A percentile compares a stretch with the other conserved stretches of the same genome.
Conservation (phyloP, 37 sponge, comb jelly and placozoan genomes). For the Amphimedon queenslandica region DNA sequence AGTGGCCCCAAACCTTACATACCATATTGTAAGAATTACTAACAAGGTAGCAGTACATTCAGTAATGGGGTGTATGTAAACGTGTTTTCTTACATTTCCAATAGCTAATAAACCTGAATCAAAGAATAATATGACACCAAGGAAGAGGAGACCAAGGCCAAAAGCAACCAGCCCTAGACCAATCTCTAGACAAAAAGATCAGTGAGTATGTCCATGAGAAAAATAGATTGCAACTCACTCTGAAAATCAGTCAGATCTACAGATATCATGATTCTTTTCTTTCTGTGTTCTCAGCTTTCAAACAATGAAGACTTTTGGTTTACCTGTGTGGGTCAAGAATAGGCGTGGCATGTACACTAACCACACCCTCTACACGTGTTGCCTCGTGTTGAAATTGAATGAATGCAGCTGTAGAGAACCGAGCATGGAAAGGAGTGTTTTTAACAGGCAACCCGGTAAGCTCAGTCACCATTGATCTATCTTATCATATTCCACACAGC, state of each 20-base stretch:
- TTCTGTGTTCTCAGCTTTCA: background rate
- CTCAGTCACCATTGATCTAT: background rate
- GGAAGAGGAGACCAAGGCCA: conserved; percentile 77
- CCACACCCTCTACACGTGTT: background rate
- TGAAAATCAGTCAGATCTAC: conserved; percentile 69
- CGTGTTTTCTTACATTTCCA: conserved; percentile 87
- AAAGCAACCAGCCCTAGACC: conserved; percentile 89
- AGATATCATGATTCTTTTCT: conserved; percentile 18
- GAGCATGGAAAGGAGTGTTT: conserved; percentile 18
- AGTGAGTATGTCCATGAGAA: background rate
- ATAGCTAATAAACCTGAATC: conserved; percentile 92
- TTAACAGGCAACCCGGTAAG: conserved; percentile 52
- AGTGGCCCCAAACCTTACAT: too few relatives aligned
- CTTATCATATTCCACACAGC: conserved; percentile 27
- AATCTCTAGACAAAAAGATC: conserved; percentile 58
- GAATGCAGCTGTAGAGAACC: too few relatives aligned
- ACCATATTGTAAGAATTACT: too few relatives aligned
- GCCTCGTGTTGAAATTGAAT: too few relatives aligned
- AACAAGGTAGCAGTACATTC: background rate
- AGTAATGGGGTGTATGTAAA: too few relatives aligned
- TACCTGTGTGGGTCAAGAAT: too few relatives aligned
- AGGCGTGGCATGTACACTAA: too few relatives aligned
- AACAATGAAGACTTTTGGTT: too few relatives aligned
- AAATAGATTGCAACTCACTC: conserved; percentile 43
- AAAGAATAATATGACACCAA: conserved; percentile 88